These are phyloP conservation scores for Lepidurus apus DNA, from an alignment of 1,140 invertebrate species.

Conservation along the genomic window DNA sequence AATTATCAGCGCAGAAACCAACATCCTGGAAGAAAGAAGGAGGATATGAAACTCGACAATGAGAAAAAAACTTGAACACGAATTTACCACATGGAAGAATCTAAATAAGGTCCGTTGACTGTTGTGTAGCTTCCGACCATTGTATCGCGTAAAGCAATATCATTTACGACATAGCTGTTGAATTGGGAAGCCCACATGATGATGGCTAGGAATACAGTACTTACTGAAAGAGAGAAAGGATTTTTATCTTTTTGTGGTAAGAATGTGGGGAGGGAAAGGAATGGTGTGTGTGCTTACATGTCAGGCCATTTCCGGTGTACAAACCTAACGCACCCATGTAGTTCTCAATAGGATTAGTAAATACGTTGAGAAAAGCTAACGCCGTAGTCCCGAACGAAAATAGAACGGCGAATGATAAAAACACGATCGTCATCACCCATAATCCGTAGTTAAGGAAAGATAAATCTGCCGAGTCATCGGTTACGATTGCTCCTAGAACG, in stretches of 20 bases:
- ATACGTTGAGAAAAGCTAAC: not conserved
- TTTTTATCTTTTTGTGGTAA: not conserved
- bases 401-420: not conserved
- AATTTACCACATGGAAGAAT: not conserved
- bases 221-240: not conserved
- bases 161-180: not conserved
- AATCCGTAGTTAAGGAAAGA: not conserved
- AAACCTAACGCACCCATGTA: not conserved
- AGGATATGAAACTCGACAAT: not conserved
- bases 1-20: not conserved
- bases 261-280: not conserved
- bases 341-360: not conserved
- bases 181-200: slow-evolving; percentile 2
- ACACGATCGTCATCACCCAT: not conserved
- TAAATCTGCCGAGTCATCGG: not conserved
- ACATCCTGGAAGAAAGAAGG: not conserved
- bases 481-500: not conserved
- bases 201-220: not conserved
- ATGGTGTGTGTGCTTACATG: not conserved
- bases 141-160: not conserved
- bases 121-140: not conserved
- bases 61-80: not conserved
- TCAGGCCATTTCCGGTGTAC: not conserved
- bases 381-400: not conserved
- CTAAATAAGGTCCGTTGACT: not conserved